Evolutionary conservation across 2,888 invertebrate species (phyloP).

Genomic region (Suillia variegata): DNA sequence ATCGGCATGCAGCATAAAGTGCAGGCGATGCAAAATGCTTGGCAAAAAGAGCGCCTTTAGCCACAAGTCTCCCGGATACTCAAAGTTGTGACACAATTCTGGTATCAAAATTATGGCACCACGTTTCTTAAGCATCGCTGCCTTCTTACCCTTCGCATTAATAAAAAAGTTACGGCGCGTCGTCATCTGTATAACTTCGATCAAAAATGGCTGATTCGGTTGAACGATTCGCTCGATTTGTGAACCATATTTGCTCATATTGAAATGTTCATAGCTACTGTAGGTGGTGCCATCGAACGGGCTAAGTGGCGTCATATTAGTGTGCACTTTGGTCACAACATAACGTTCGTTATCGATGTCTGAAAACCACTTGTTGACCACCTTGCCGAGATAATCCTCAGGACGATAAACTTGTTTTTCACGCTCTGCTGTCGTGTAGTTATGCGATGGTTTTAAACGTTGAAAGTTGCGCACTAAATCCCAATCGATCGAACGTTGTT

Average conservation of each 20-base stretch:
- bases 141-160: constrained; percentile 44
- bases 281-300: constrained; percentile 68
- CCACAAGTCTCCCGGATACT: constrained; percentile 79
- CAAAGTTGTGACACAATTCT: constrained; percentile 79
- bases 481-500: constrained; percentile 68
- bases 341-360: constrained; percentile 64
- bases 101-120: constrained; percentile 77
- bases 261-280: constrained; percentile 76
- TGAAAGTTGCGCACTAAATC: constrained; percentile 63
- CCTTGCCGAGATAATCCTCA: constrained; percentile 71
- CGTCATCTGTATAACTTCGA: constrained; percentile 72
- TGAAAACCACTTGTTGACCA: constrained; percentile 89
- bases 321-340: constrained; percentile 73
- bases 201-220: constrained; percentile 73
- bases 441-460: constrained; percentile 58
- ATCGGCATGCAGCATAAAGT: constrained; percentile 56
- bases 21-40: constrained; percentile 76
- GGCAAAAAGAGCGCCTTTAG: constrained; percentile 84
- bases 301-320: constrained; percentile 70
- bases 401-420: constrained; percentile 63
- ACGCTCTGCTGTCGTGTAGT: constrained; percentile 63
- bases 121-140: constrained; percentile 47
- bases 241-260: constrained; percentile 73
- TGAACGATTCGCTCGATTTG: constrained; percentile 61
- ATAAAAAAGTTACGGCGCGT: constrained; percentile 56